A percentile compares a stretch with the other conserved stretches of the same genome.
These are phyloP conservation scores for Podarcis raffonei DNA, from an alignment of 2,113 vertebrate genomes.

Conservation along the genomic window DNA sequence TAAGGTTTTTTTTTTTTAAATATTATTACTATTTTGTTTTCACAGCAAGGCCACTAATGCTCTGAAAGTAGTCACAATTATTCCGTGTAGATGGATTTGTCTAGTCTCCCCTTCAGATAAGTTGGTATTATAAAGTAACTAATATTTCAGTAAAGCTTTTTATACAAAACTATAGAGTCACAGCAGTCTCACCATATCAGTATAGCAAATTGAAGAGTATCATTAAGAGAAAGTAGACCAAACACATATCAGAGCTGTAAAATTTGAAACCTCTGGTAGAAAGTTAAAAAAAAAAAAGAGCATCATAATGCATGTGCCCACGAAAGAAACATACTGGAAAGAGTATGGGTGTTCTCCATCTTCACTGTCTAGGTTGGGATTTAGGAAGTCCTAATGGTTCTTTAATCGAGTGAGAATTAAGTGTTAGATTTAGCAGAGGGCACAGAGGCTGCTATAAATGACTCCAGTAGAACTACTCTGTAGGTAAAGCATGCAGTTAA, in stretches of 20 bases:
- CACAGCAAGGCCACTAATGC: neutral
- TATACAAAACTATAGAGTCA: neutral
- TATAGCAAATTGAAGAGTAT: neutral
- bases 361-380: conserved; percentile 8
- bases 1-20: neutral
- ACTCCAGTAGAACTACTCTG: conserved; percentile 50
- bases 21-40: neutral
- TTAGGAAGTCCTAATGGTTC: conserved; percentile 6
- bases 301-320: neutral
- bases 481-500: conserved; percentile 59
- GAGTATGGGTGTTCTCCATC: neutral
- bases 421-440: conserved; percentile 19
- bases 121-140: neutral
- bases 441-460: conserved; percentile 25
- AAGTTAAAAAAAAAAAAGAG: neutral
- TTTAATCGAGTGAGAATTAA: conserved; percentile 29
- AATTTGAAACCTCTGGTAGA: neutral
- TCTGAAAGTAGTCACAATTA: neutral
- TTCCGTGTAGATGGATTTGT: neutral
- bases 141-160: neutral
- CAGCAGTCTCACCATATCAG: neutral
- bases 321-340: neutral
- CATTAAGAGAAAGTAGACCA: neutral
- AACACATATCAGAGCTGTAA: neutral
- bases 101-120: neutral